Base-by-base conservation (phyloP, 2,888 invertebrate species). In the Colostygia pectinataria region DNA sequence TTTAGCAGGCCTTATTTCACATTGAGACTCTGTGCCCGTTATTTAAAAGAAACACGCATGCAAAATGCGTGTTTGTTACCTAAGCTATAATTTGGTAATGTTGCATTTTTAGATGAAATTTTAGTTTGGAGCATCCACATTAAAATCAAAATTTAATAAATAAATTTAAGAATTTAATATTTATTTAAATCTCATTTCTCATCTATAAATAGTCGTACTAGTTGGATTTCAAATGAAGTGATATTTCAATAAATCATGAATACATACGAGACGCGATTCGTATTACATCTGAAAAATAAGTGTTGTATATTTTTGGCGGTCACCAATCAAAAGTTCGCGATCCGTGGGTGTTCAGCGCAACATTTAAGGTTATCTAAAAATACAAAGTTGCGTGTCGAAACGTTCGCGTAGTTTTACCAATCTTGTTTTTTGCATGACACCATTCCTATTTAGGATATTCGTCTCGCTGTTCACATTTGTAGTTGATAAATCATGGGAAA, bases 341-440 rank as follows among this genome's bases (percentile, higher is more conserved):
- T 44, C 59, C 63, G 74, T 68, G 73, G 79, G 77, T 72, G 80
- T 53, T 47, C 39, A 63, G 64, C 66, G 70, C 68, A 74, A 67
- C 68, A 71, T 71, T 70, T 76, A 71, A 77, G 74, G 74, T 75
- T 73, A 60, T 72, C 80, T 81, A 80, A 71, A 81, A 82, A 83
- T 82, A 83, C 47, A 56, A 15, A 50, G 56, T 68, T 74, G 65
- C 74, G 72, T 71, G 58, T 63, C 57, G 60, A 63, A 69, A 63
- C 43, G n/a, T n/a, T 52, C 23, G 43, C 52, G 54, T 53, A 44
- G 31, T 34, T 44, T 20, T 39, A 53, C 33, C 49, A 24, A 40
- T 53, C 18, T 36, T 25, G 41, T 52, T 45, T 34, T 43, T 39
- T 46, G 40, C 28, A 38, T 41, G 37, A 28, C 32, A 46, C 32